Base-by-base conservation (phyloP, 2,888 invertebrate genomes). In the Apamea sordens region DNA sequence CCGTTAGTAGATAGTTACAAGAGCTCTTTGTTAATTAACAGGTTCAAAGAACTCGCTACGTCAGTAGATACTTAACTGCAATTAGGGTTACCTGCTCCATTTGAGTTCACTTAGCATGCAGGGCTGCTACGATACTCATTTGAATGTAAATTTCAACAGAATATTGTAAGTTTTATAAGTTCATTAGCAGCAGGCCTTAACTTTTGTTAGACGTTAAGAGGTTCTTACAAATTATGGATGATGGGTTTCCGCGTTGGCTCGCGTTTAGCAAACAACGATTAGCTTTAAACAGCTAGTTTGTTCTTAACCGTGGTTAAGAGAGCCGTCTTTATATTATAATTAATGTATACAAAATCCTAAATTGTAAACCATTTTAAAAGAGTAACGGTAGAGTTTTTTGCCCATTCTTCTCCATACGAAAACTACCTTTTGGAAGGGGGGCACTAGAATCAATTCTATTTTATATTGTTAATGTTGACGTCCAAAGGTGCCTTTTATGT, bases 1-100 rank as follows among this genome's bases (percentile, higher is more conserved):
- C 63, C 56, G 63, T 70, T 75, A 63, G 21, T 63, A 68, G 47
- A 56, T 56, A 68, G 72, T 53, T 67, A 71, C 50, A 70, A 47
- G 70, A 83, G 80, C 73, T 82, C 83, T 85, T 81, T 73, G 75
- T 77, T 80, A 84, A 89, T 90, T 84, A 88, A 72, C 71, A 56
- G 69, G 84, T 79, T 91, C 82, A 86, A 79, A 79, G 83, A 86
- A 81, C 85, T 83, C 63, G 68, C 67, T 75, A 70, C 81, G 71
- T 76, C 73, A 63, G 70, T 41, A 64, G 72, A 70, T 77, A 67
- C 75, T 82, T 79, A 74, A 82, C 75, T 85, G 76, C 79, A 80
- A 84, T 83, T 82, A 86, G 59, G 68, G 76, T 61, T 77, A 76
- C 78, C 77, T 76, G 69, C 72, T 84, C 44, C 15, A 73, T 76